These are phyloP conservation scores for Sandelia bainsii DNA, from an alignment of 2,797 vertebrate genomes.

Conservation along the genomic window DNA sequence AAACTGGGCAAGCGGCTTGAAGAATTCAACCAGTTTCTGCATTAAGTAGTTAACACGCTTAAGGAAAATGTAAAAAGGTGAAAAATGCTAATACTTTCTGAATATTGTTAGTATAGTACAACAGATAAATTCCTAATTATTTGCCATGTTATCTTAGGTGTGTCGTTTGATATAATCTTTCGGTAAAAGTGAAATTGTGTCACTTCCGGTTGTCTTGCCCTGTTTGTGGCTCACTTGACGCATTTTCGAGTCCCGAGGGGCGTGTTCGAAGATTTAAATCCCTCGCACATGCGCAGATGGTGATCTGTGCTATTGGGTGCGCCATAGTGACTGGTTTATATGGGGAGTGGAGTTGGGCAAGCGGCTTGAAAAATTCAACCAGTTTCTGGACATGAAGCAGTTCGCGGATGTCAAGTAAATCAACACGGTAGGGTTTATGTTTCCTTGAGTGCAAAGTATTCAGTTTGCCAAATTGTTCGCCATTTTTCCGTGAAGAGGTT, in stretches of 20 bases:
- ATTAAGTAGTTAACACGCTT: too few relatives aligned
- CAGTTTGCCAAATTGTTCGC: slow-evolving; percentile 36
- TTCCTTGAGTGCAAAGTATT: slow-evolving; percentile 48
- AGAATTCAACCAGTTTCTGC: too few relatives aligned
- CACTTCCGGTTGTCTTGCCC: slow-evolving; percentile 27
- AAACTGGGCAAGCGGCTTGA: slow-evolving; percentile 70
- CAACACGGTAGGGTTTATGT: slow-evolving; percentile 49
- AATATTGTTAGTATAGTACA: too few relatives aligned
- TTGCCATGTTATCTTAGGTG: too few relatives aligned
- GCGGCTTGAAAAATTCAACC: slow-evolving; percentile 48
- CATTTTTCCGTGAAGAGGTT: slow-evolving; percentile 57
- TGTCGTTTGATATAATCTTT: too few relatives aligned
- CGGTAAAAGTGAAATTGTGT: not conserved
- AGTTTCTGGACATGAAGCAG: slow-evolving; percentile 70
- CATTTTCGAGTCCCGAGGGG: slow-evolving; percentile 47
- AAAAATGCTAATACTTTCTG: not conserved
- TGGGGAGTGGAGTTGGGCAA: slow-evolving; percentile 77
- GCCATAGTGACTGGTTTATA: slow-evolving; percentile 86
- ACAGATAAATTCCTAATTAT: too few relatives aligned
- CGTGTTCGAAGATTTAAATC: slow-evolving; percentile 88
- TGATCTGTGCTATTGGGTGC: slow-evolving; percentile 77
- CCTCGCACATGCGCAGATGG: slow-evolving; percentile 86
- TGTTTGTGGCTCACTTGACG: slow-evolving; percentile 3
- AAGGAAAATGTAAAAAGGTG: too few relatives aligned
- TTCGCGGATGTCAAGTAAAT: slow-evolving; percentile 59